Percentiles rank a stretch among this genome's conserved stretches.
Evolutionary conservation across 2,113 vertebrate species (phyloP).

Genomic region (Peucedramus taeniatus): DNA sequence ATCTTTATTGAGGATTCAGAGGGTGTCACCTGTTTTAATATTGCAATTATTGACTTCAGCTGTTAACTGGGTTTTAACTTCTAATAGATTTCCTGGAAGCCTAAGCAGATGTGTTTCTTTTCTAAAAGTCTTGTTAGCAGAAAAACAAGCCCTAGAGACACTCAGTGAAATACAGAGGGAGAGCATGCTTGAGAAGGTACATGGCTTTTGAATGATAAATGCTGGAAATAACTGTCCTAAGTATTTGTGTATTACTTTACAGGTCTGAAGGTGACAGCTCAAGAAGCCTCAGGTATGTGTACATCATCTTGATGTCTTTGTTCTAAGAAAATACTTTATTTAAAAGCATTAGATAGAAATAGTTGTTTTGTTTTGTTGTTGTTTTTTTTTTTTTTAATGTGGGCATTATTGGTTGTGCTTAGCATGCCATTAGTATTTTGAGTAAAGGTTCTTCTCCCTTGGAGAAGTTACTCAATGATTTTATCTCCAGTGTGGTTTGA

Average conservation of each 20-base stretch:
- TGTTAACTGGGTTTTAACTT: neutral
- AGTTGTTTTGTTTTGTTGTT: too few species aligned
- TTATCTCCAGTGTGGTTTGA: neutral
- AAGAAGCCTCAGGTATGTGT: conserved; percentile 77
- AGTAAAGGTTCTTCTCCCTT: neutral
- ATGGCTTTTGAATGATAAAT: neutral
- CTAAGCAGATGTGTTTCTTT: neutral
- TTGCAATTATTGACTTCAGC: neutral
- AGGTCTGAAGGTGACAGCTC: conserved; percentile 79
- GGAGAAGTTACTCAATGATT: neutral
- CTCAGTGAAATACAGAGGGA: neutral
- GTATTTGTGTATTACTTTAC: conserved; percentile 32
- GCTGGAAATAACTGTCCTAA: neutral
- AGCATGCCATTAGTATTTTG: neutral
- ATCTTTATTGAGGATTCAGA: neutral
- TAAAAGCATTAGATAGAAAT: neutral
- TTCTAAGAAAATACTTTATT: neutral
- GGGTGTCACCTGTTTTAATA: neutral
- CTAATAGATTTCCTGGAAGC: neutral
- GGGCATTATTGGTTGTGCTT: neutral
- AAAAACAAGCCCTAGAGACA: neutral
- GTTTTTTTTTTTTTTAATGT: accelerated
- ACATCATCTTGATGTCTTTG: neutral
- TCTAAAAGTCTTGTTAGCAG: neutral
- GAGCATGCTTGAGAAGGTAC: neutral